phyloP scores from a whole-genome alignment of 2,113 vertebrate genomes.

The Vireo altiloquus region DNA sequence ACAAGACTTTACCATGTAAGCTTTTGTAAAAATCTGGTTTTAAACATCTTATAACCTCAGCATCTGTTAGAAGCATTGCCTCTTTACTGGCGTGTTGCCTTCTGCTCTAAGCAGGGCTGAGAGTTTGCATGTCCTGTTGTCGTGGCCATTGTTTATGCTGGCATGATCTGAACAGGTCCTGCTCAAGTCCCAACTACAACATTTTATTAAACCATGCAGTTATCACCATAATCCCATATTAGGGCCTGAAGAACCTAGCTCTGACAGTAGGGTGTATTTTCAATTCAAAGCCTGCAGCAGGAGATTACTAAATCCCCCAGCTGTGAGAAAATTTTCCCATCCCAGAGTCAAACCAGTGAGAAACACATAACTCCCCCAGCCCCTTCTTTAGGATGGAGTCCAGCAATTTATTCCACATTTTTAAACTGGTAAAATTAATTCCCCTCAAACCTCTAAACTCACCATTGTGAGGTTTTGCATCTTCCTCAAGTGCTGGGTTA shows the following conservation, averaged over 20 bases:
- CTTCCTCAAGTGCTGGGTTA: background rate
- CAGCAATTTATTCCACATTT: background rate
- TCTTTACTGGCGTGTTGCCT: background rate
- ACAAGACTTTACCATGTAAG: background rate
- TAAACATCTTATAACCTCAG: background rate
- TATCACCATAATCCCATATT: slow-evolving; percentile 17
- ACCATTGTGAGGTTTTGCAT: background rate
- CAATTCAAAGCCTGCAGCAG: background rate
- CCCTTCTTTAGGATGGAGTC: background rate
- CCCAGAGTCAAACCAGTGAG: background rate
- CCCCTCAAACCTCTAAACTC: background rate
- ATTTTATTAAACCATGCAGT: slow-evolving; percentile 6
- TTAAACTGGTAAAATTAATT: background rate
- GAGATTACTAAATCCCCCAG: slow-evolving; percentile 3
- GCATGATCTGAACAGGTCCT: background rate
- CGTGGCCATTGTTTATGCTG: background rate
- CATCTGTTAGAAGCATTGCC: background rate
- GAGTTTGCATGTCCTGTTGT: background rate
- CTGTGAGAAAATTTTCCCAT: background rate
- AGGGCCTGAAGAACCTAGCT: background rate
- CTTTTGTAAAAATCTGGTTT: background rate
- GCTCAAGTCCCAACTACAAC: background rate
- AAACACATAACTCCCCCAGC: background rate
- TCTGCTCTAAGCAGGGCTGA: background rate
- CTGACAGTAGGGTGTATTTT: background rate